Evolutionary conservation across 2,888 invertebrate genomes (phyloP), one percentile per base, ranked within the genome.

Genomic region (Microplitis manilae): DNA sequence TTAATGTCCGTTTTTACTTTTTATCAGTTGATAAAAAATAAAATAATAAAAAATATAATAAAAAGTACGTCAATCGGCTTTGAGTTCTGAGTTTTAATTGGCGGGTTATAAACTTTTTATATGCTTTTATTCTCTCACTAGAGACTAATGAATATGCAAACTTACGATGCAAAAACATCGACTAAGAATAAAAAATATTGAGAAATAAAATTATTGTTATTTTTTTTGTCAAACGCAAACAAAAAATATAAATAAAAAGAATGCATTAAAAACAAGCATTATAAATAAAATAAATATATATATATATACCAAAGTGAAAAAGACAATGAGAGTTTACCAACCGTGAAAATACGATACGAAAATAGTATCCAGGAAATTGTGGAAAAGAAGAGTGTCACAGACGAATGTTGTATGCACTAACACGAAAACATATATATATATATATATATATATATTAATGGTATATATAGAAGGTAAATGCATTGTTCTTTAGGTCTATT

Each of bases 401-500:
- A 62, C 38, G 39, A 41, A 61, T 68, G 41, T 50, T 50, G 8
- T 61, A 38, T n/a, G 61, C 61, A 40, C 20, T 13, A 50, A 50
- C 2, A 50, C 8, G 13, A 13, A 50, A 13, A 65, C 17, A 65
- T 8, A 20, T 65, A 65, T 9, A 65, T 6, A 6, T 17, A 64
- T 17, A 64, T 64, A 64, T 17, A 15, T 30, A 64, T 17, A 65
- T 65, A 38, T 73, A 73, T 73, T 30, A 30, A 30, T 59, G 20
- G 39, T 30, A 79, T 69, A 77, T 69, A 68, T 59, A 74, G 68
- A 70, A 76, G 74, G 77, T 79, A 79, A 76, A 79, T 71, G 79
- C 76, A 80, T 81, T 82, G 82, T 82, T 81, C 81, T 73, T 79
- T 70, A 65, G 20, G 71, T 70, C 79, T 75, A 81, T 82, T 82